A percentile compares a stretch with the other conserved stretches of the same genome.
Evolutionary conservation across 2,888 invertebrate species (phyloP).

Genomic region (Caenorhabditis zanzibari): DNA sequence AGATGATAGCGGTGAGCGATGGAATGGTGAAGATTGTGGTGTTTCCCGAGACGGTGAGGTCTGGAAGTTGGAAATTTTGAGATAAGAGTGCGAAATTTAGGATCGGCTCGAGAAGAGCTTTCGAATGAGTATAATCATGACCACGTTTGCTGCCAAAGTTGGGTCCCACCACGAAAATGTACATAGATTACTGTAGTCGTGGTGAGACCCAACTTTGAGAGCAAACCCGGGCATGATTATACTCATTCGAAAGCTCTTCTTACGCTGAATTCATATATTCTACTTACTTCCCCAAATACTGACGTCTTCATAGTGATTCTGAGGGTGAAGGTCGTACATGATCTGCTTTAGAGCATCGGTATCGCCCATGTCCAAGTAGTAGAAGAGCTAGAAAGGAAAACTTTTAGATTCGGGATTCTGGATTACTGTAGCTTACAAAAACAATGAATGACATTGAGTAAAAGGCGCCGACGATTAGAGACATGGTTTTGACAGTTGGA

Average conservation of each 20-base stretch:
- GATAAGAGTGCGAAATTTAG: not conserved
- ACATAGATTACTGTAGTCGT: too few relatives aligned
- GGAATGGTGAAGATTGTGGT: slow-evolving; percentile 50
- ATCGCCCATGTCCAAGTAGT: slow-evolving; percentile 57
- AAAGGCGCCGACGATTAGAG: slow-evolving; percentile 40
- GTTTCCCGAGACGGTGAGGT: slow-evolving; percentile 56
- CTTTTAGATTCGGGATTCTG: too few relatives aligned
- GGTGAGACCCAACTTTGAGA: too few relatives aligned
- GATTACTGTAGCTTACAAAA: slow-evolving; percentile 28
- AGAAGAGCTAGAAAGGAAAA: slow-evolving; percentile 62
- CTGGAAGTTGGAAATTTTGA: not conserved
- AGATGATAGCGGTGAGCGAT: slow-evolving; percentile 52
- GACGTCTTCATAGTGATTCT: slow-evolving; percentile 57
- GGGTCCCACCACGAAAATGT: too few relatives aligned
- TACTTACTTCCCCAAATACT: slow-evolving; percentile 58
- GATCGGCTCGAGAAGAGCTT: too few relatives aligned
- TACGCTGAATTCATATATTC: not conserved
- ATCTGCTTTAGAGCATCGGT: slow-evolving; percentile 55
- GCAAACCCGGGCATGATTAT: too few relatives aligned
- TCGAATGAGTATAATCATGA: too few relatives aligned
- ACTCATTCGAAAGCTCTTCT: too few relatives aligned
- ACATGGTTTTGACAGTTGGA: slow-evolving; percentile 40
- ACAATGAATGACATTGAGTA: slow-evolving; percentile 58
- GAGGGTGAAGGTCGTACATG: slow-evolving; percentile 56
- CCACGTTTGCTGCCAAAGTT: too few relatives aligned